Evolutionary conservation across 2,888 invertebrate species (phyloP).

Genomic region (Xanthia togata): DNA sequence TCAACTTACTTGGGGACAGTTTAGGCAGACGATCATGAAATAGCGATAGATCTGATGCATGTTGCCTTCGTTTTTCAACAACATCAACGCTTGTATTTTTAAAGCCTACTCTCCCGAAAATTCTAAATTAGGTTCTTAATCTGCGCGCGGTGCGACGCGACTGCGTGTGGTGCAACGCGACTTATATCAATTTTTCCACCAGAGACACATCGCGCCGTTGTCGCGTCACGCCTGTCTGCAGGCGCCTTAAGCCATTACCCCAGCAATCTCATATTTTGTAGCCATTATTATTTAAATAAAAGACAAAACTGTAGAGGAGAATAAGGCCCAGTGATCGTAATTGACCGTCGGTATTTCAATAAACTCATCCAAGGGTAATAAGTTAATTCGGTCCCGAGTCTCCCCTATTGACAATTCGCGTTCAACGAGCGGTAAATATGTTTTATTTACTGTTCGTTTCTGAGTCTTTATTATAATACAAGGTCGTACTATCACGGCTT

Average conservation of each 20-base stretch:
- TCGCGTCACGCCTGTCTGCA: too few species aligned
- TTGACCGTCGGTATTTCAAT: constrained; percentile 38
- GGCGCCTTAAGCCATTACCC: too few species aligned
- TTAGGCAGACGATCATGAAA: background rate
- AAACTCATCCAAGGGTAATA: constrained; percentile 43
- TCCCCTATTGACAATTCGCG: constrained; percentile 44
- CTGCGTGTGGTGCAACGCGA: too few species aligned
- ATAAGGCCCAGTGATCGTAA: constrained; percentile 16
- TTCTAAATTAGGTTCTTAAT: too few species aligned
- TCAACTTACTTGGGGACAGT: background rate
- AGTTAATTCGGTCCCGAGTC: constrained; percentile 39
- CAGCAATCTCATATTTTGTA: background rate
- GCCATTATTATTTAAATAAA: constrained; percentile 16
- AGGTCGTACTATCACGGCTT: constrained; percentile 6
- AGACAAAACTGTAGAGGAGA: background rate
- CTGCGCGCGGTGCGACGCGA: too few species aligned
- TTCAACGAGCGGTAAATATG: constrained; percentile 47
- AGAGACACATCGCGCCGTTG: too few species aligned
- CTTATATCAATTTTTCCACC: too few species aligned
- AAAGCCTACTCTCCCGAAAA: background rate
- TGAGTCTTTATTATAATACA: constrained; percentile 16
- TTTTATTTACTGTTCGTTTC: constrained; percentile 37
- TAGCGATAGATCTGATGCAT: background rate
- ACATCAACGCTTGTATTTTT: background rate
- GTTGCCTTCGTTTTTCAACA: background rate